Conservation (phyloP, 2,797 vertebrate species). For the Halcyon badia region DNA sequence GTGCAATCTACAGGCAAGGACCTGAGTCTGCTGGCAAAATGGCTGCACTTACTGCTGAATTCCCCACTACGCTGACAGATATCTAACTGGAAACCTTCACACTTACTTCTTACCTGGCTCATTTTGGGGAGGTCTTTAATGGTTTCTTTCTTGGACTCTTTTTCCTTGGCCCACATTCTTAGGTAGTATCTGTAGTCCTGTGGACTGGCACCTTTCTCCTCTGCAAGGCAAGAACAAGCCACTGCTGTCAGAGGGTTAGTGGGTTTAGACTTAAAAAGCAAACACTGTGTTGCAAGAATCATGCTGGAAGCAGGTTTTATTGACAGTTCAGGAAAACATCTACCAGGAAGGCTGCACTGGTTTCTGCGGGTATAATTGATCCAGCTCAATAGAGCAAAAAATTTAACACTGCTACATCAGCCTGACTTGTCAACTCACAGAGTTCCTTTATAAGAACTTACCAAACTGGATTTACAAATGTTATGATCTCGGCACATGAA, state of each 20-base stretch:
- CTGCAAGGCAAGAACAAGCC: slow-evolving; percentile 75
- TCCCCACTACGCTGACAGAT: background rate
- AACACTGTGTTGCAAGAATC: background rate
- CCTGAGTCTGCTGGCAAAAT: background rate
- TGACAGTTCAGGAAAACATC: background rate
- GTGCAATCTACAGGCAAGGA: background rate
- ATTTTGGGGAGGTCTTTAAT: slow-evolving; percentile 97
- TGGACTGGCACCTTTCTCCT: slow-evolving; percentile 85
- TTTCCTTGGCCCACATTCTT: slow-evolving; percentile 94
- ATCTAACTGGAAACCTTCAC: background rate
- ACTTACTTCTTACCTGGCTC: slow-evolving; percentile 89
- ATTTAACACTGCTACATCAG: background rate
- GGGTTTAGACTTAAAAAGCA: background rate
- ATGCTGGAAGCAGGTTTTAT: background rate
- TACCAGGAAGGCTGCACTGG: background rate
- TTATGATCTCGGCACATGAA: background rate
- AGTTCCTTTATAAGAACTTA: background rate
- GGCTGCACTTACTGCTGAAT: background rate
- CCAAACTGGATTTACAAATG: background rate
- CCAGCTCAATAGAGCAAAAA: slow-evolving; percentile 6
- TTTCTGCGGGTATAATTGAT: background rate
- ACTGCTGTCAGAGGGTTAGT: background rate
- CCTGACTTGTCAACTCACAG: background rate
- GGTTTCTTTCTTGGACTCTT: slow-evolving; percentile 90
- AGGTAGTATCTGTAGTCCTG: slow-evolving; percentile 97